Evolutionary conservation across 2,797 vertebrate species (phyloP).

Genomic region (Labeo calbasu): DNA sequence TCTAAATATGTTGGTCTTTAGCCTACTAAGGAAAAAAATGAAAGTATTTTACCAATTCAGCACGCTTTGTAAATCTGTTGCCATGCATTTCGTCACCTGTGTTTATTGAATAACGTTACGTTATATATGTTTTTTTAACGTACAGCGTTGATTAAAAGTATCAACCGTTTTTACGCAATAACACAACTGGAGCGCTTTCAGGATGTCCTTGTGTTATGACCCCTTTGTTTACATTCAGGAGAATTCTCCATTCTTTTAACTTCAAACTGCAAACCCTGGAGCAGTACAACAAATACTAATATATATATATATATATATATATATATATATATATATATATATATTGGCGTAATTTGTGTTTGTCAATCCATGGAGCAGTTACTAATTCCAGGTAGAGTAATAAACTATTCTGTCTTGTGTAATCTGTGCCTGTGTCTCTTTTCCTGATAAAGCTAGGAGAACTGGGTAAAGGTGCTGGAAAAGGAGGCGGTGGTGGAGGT

Average conservation of each 20-base stretch:
- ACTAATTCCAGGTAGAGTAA: background rate
- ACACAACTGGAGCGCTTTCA: background rate
- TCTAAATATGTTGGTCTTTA: background rate
- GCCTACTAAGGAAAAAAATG: background rate
- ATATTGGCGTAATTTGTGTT: background rate
- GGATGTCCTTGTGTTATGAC: conserved; percentile 39
- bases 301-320: background rate
- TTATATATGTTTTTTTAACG: background rate
- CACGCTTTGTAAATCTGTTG: background rate
- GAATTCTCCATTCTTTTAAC: background rate
- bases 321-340: background rate
- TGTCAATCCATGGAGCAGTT: background rate
- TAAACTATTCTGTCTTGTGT: conserved; percentile 10
- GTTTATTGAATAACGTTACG: background rate
- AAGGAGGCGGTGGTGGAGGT: conserved; percentile 83
- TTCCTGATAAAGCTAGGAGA: conserved; percentile 81
- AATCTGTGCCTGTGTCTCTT: conserved; percentile 1
- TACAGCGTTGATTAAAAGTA: background rate
- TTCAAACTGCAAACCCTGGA: background rate
- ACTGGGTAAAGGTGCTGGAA: conserved; percentile 85
- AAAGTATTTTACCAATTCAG: background rate
- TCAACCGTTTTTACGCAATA: background rate
- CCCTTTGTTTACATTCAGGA: conserved; percentile 31
- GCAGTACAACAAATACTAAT: background rate
- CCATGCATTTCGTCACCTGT: background rate